These are phyloP conservation scores for Elephas maximus DNA, from an alignment of 2,113 vertebrate species.

Conservation along the genomic window DNA sequence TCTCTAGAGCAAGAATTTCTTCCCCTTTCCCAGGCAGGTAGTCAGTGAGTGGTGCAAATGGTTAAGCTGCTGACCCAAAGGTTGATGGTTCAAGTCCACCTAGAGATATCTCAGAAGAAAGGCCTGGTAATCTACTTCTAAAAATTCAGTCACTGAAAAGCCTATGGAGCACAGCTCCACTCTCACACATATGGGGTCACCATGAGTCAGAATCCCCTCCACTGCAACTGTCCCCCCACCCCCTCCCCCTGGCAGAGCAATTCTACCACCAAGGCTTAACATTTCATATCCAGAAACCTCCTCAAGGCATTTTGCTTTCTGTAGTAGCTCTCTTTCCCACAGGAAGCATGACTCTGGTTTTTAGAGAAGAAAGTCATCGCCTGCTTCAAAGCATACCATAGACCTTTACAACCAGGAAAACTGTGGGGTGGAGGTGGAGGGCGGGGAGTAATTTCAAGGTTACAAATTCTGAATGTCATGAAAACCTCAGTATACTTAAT, in stretches of 20 bases:
- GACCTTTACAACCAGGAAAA: background rate
- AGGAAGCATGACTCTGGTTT: background rate
- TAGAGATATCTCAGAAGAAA: background rate
- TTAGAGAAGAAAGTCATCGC: too few species aligned
- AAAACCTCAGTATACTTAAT: background rate
- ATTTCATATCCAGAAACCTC: background rate
- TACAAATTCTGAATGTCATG: background rate
- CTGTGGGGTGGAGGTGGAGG: background rate
- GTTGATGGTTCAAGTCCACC: background rate
- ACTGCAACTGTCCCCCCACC: too few species aligned
- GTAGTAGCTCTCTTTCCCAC: background rate
- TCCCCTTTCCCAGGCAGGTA: background rate
- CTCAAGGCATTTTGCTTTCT: background rate
- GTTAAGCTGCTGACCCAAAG: background rate
- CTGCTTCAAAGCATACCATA: fast-evolving
- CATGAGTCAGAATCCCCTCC: background rate
- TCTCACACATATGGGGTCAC: background rate
- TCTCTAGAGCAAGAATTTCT: background rate
- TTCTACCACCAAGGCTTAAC: background rate
- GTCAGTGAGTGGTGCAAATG: background rate
- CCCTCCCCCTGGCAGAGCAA: too few species aligned
- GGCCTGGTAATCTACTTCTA: background rate
- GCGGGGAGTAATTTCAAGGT: background rate
- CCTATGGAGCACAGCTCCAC: background rate
- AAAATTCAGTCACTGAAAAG: background rate